Conservation (phyloP, 2,888 invertebrate genomes). For the Tyria jacobaeae region DNA sequence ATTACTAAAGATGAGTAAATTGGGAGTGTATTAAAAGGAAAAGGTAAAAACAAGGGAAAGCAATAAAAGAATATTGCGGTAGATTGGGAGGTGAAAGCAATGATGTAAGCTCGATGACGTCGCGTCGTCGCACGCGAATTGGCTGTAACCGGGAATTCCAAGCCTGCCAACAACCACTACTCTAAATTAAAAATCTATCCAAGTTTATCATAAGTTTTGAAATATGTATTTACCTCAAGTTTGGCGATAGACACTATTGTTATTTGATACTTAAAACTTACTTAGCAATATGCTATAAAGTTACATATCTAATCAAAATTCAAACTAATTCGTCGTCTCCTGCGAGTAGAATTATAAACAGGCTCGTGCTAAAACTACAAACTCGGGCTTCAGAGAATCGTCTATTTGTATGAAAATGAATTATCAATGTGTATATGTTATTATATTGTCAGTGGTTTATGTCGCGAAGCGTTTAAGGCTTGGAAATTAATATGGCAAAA, state of each 20-base stretch:
- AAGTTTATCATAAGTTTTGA: too few species aligned
- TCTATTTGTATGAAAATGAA: constrained; percentile 46
- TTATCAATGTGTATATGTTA: constrained; percentile 16
- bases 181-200: too few species aligned
- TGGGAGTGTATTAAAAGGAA: too few species aligned
- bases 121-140: too few species aligned
- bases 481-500: neutral
- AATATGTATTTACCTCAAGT: neutral
- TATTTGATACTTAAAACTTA: neutral
- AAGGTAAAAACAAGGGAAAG: too few species aligned
- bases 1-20: too few species aligned
- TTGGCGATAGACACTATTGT: neutral
- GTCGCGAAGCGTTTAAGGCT: neutral
- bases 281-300: constrained; percentile 14
- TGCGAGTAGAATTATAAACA: constrained; percentile 27
- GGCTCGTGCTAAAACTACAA: constrained; percentile 4
- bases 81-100: too few species aligned
- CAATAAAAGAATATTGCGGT: too few species aligned
- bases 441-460: too few species aligned
- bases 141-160: too few species aligned
- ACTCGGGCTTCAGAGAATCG: constrained; percentile 34
- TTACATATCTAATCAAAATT: constrained; percentile 31
- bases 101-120: too few species aligned
- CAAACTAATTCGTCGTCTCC: constrained; percentile 16
- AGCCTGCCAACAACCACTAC: too few species aligned